Percentiles rank a stretch among this genome's conserved stretches.
phyloP scores from a whole-genome alignment of 2,797 vertebrate genomes.

The Champsocephalus esox region DNA sequence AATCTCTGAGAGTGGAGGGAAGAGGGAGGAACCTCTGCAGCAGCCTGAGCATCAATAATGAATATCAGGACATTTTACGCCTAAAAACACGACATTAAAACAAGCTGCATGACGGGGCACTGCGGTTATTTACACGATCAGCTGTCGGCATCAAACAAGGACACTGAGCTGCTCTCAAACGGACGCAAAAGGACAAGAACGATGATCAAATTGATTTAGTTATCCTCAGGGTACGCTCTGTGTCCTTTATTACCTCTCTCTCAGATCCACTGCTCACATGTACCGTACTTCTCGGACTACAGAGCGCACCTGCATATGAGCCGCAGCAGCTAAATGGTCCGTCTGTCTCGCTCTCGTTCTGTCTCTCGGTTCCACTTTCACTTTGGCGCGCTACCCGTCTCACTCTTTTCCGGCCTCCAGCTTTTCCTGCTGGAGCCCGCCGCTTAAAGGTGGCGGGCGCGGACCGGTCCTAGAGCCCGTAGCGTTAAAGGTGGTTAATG shows the following conservation, averaged over 20 bases:
- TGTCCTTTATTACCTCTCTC: background rate
- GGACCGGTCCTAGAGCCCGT: no score
- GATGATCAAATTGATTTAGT: constrained; percentile 7
- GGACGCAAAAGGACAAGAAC: background rate
- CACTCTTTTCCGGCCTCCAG: no score
- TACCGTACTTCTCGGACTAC: no score
- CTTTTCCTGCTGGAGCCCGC: no score
- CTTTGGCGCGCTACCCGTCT: no score
- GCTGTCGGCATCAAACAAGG: constrained; percentile 4
- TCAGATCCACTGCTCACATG: background rate
- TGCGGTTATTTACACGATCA: constrained; percentile 12
- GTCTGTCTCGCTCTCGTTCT: no score
- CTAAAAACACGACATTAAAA: background rate
- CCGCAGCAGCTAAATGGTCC: no score
- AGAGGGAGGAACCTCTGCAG: background rate
- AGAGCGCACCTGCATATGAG: no score
- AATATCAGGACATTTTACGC: constrained; percentile 21
- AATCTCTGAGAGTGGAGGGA: background rate
- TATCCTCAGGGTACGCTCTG: background rate
- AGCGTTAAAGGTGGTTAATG: no score
- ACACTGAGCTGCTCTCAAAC: background rate
- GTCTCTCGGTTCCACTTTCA: no score
- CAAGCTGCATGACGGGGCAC: background rate
- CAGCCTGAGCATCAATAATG: constrained; percentile 27
- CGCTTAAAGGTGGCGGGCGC: no score